Base-by-base conservation (phyloP, 2,888 invertebrate genomes). In the Formica aserva region DNA sequence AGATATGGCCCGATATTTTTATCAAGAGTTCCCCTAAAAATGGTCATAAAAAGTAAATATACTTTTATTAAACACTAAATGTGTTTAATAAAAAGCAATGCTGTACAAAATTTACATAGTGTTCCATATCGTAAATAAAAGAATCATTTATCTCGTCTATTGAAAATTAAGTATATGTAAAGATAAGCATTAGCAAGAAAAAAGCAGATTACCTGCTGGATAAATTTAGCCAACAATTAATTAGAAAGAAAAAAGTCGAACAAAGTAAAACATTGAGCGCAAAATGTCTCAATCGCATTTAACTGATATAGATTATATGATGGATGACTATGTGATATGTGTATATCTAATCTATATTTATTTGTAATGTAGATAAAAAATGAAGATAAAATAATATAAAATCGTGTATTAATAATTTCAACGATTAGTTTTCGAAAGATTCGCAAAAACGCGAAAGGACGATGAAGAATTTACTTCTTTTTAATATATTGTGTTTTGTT, bases 401-500 rank as follows among this genome's bases (percentile, higher is more conserved):
- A 13, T 41, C 22, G 5, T 41, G n/a, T 32, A 45, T 26, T 66
- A 41, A 6, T 18, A 18, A 18, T 22, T 18, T 6, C 18, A 38
- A 15, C n/a, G 3, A 29, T 41, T 26, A 67, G 11, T 55, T 38
- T 26, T 15, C 3, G 8, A 41, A 26, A 26, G 52, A 9, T 52
- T 35, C n/a, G 9, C 26, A 55, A 8, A 22, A 66, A 48, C 48
- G 4, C 48, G 18, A 32, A 0, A 52, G 18, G 18, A 45, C 9
- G 5, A 48, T 48, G 48, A 3, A 48, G 48, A 4, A 5, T 0
- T 11, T 3, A 41, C 18, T 78, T 35, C 15, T 2, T 8, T 52
- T 18, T 11, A 32, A 29, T 78, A 18, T 18, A 32, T 32, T 71
- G 32, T 71, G 41, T 22, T 26, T 78, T 13, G 60, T 78, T 60